Percentiles rank a stretch among this genome's conserved stretches.
Conservation (phyloP, 2,113 vertebrate genomes). For the Emydocephalus ijimae region DNA sequence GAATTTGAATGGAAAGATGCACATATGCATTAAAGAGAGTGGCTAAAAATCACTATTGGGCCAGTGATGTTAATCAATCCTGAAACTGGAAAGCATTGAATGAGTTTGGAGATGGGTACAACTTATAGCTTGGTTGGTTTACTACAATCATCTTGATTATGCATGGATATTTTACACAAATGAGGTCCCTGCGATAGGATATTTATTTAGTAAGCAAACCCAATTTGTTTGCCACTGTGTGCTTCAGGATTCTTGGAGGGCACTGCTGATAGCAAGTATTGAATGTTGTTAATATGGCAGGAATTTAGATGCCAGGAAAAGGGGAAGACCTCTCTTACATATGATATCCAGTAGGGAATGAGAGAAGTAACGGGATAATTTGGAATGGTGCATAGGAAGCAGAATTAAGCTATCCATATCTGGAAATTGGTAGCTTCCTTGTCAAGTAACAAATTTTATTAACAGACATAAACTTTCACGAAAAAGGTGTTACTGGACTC, state of each 20-base stretch:
- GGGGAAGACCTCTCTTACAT: background rate
- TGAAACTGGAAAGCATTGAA: constrained; percentile 2
- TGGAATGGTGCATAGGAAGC: background rate
- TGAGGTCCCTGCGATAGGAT: background rate
- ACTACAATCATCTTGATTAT: background rate
- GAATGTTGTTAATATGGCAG: background rate
- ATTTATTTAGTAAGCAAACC: constrained; percentile 1
- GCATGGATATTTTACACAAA: background rate
- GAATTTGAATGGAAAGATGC: constrained; percentile 41
- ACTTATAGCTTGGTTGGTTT: background rate
- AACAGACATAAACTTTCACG: background rate
- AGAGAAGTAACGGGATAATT: background rate
- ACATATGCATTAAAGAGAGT: background rate
- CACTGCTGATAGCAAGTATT: background rate
- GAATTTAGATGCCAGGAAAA: background rate
- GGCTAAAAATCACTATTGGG: constrained; percentile 2
- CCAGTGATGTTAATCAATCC: background rate
- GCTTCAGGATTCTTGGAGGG: background rate
- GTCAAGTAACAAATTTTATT: background rate
- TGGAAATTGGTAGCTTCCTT: background rate
- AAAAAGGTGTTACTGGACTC: background rate
- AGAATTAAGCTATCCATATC: background rate
- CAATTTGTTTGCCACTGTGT: background rate
- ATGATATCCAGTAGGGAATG: background rate
- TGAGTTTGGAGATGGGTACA: background rate